These are phyloP conservation scores for Ferrisia virgata DNA, from an alignment of 2,888 invertebrate genomes.

Conservation along the genomic window DNA sequence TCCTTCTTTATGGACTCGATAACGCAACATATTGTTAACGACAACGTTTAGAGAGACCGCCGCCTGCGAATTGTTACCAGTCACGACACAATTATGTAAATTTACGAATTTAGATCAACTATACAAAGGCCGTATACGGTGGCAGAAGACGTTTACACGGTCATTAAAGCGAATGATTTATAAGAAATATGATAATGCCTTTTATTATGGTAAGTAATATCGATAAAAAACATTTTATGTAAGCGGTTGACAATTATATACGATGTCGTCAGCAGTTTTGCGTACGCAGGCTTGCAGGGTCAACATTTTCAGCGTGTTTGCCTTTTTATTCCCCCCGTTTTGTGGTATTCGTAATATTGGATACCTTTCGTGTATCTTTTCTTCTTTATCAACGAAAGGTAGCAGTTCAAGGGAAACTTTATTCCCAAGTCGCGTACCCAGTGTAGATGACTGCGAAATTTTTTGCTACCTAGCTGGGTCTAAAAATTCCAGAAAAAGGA, in stretches of 20 bases:
- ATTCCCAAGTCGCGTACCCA: no score
- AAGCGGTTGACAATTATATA: not conserved
- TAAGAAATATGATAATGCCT: conserved; percentile 23
- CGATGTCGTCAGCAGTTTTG: not conserved
- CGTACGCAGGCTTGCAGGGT: not conserved
- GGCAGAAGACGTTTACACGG: conserved; percentile 23
- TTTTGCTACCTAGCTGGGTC: no score
- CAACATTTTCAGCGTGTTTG: not conserved
- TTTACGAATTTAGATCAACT: conserved; percentile 20
- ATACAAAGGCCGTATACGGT: not conserved
- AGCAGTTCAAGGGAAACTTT: no score
- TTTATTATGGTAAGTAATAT: not conserved
- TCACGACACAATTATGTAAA: conserved; percentile 28
- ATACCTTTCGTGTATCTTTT: no score
- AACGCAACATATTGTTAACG: not conserved
- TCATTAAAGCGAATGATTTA: conserved; percentile 8
- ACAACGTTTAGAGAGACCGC: not conserved
- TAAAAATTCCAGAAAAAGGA: no score
- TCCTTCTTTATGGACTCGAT: not conserved
- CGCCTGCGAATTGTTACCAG: conserved; percentile 13
- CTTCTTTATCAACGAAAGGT: no score
- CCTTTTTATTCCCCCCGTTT: no score
- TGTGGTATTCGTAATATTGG: no score
- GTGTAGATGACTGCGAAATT: no score
- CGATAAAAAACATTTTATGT: not conserved